Evolutionary conservation across 64 coral and sea anemone species (phyloP), one percentile per base, ranked within the genome.

Genomic region (Actinia equina): DNA sequence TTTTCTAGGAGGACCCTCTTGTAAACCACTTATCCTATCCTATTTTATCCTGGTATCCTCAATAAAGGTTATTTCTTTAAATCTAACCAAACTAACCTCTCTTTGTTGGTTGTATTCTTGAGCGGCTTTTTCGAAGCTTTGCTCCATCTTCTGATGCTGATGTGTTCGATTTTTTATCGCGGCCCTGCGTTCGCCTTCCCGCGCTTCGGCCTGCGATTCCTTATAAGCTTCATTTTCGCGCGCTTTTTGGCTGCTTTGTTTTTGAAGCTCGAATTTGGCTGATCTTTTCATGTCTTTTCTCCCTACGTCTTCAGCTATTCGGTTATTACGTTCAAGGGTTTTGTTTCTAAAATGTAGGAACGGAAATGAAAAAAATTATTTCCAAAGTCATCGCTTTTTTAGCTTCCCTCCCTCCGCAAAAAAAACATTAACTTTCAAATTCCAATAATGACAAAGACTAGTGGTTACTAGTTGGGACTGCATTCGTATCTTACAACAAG

Each of bases 131-230:
- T 96, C 94, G 30, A 87, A 96, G 81, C 94, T 87, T 55, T 96
- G 85, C 61, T 93, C 94, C 88, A 96, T 93, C 55, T 93, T 87
- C 11, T 95, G 84, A 22, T 96, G 91, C 64, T 96, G 71, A 6
- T 51, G 52, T 49, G 58, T 77, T 19, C 94, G 86, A 46, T 84
- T 84, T 79, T 93, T 96, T 85, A 90, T 96, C 59, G 94, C 91
- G 44, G 93, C 80, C 20, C 93, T 88, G 1, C 94, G 91, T 22
- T 87, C 85, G 30, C 89, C 80, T 88, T 96, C 92, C 94, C 94
- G 92, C 16, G 70, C 84, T 27, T 90, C 91, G 11, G 94, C 94
- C 42, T 96, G 87, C 57, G 88, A 67, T 59, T 96, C 87, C 23
- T 91, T 86, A 15, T 85, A 80, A 20, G 52, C 46, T 45, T 96